phyloP scores from a whole-genome alignment of 35 echinoderm and acorn worm species.

The Heliocidaris erythrogramma region DNA sequence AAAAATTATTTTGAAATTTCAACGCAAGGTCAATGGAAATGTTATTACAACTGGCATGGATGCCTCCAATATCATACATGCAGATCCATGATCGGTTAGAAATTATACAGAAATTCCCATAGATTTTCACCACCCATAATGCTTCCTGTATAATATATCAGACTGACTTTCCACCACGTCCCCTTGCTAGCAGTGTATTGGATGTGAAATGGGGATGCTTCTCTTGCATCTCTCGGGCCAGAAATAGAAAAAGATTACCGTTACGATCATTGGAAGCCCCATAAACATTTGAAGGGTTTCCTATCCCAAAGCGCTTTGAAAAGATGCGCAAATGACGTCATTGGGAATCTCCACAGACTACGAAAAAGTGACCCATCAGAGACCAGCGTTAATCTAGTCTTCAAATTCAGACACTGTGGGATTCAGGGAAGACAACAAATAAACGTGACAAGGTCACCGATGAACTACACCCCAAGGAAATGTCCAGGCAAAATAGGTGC shows the following conservation, averaged over 20 bases:
- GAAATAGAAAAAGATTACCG: constrained; percentile 21
- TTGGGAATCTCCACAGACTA: not conserved
- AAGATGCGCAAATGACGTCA: constrained; percentile 23
- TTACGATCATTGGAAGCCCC: not conserved
- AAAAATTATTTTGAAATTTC: too few relatives aligned
- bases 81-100: too few relatives aligned
- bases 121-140: too few relatives aligned
- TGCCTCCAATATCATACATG: too few relatives aligned
- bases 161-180: too few relatives aligned
- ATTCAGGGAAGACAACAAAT: not conserved
- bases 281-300: constrained; percentile 38
- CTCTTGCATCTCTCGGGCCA: not conserved
- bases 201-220: constrained; percentile 3
- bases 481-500: too few relatives aligned
- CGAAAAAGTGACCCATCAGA: not conserved
- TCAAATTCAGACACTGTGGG: not conserved
- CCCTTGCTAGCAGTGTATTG: not conserved
- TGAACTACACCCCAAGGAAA: too few relatives aligned
- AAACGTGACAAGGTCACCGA: too few relatives aligned
- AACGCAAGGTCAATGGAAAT: too few relatives aligned
- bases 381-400: not conserved
- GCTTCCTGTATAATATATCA: too few relatives aligned
- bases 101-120: too few relatives aligned
- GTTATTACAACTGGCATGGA: too few relatives aligned
- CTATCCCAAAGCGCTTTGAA: not conserved